These are phyloP conservation scores for Nicator chloris DNA, from an alignment of 2,113 vertebrate genomes.

Conservation along the genomic window DNA sequence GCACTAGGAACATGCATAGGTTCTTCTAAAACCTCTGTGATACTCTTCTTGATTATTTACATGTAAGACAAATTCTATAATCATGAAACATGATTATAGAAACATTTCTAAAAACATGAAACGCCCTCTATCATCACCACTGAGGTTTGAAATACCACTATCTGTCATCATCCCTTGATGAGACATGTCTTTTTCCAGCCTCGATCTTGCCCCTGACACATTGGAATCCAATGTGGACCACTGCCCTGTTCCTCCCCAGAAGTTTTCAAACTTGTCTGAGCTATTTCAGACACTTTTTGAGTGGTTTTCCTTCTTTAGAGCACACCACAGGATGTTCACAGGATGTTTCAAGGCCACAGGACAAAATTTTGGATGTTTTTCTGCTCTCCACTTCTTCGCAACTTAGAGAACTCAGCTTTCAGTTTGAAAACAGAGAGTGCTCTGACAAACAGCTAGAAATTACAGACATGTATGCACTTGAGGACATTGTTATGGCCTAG, in stretches of 20 bases:
- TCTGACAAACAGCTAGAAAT: slow-evolving; percentile 32
- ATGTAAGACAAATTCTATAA: not conserved
- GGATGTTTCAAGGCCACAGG: not conserved
- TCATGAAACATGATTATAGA: rapidly evolving
- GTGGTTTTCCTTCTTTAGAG: not conserved
- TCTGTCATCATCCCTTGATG: not conserved
- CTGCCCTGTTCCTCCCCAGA: not conserved
- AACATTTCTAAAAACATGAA: too few species aligned
- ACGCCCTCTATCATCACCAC: rapidly evolving
- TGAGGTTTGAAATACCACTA: not conserved
- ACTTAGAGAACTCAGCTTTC: not conserved
- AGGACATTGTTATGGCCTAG: slow-evolving; percentile 39
- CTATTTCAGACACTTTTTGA: not conserved
- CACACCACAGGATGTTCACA: rapidly evolving
- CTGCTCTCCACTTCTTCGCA: not conserved
- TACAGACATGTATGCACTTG: slow-evolving; percentile 42
- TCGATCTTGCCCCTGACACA: not conserved
- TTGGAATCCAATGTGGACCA: rapidly evolving
- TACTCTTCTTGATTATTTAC: not conserved
- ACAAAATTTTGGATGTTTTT: not conserved
- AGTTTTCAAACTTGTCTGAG: not conserved
- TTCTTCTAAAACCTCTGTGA: not conserved
- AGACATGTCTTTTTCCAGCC: not conserved
- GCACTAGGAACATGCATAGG: rapidly evolving
- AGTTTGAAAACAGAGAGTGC: not conserved